phyloP scores from a whole-genome alignment of 2,113 vertebrate genomes.

The Sclerurus mexicanus region DNA sequence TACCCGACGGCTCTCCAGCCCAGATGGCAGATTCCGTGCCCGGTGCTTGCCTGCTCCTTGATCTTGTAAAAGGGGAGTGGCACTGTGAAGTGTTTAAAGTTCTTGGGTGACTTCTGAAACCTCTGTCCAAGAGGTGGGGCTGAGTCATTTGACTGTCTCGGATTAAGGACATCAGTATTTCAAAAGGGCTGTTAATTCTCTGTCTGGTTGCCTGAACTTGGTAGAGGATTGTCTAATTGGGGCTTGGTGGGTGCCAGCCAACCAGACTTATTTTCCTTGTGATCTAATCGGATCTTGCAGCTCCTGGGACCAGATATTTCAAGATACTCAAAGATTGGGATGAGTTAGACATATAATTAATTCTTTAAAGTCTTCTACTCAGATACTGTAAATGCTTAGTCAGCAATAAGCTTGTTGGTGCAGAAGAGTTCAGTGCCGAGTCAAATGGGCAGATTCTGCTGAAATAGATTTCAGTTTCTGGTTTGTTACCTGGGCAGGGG shows the following conservation, averaged over 20 bases:
- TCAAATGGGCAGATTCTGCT: not conserved
- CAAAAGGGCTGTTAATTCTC: not conserved
- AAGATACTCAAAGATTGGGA: not conserved
- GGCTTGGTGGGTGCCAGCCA: not conserved
- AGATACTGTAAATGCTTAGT: not conserved
- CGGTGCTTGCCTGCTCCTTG: not conserved
- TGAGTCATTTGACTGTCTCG: constrained; percentile 16
- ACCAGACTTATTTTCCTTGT: not conserved
- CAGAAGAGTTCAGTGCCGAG: not conserved
- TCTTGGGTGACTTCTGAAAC: not conserved
- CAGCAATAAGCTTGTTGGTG: not conserved
- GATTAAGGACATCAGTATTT: not conserved
- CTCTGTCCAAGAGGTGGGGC: not conserved
- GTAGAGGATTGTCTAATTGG: not conserved
- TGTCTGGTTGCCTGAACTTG: constrained; percentile 13
- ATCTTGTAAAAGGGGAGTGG: not conserved
- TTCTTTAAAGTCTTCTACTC: constrained; percentile 8
- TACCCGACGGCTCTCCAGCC: not conserved
- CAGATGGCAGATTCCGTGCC: fast-evolving
- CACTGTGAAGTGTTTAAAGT: not conserved
- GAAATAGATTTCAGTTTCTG: not conserved
- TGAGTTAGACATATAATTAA: not conserved
- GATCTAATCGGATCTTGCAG: not conserved
- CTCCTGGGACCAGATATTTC: not conserved
- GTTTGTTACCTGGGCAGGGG: not conserved